Conservation (phyloP, 2,113 vertebrate genomes). For the Brachyhypopomus occidentalis region DNA sequence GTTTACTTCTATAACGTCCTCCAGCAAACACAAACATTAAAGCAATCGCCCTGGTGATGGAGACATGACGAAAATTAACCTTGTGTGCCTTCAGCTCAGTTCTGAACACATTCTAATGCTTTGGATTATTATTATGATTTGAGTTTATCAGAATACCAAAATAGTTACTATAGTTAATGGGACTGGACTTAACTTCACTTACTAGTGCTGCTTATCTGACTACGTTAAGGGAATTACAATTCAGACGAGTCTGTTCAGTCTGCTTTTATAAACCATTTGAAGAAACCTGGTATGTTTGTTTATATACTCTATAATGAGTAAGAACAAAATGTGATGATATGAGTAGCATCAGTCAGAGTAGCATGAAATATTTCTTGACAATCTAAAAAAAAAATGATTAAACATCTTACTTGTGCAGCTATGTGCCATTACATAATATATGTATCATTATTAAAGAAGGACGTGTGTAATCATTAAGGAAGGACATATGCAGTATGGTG, state of each 20-base stretch:
- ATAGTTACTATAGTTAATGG: neutral
- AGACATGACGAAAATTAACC: neutral
- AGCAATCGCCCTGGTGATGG: neutral
- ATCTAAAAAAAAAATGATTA: neutral
- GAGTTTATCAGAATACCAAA: neutral
- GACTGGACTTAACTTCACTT: neutral
- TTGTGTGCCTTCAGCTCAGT: neutral
- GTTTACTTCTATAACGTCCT: slow-evolving; percentile 19
- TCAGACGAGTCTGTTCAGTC: neutral
- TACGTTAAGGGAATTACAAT: neutral
- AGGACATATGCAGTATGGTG: neutral
- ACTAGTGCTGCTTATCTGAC: neutral
- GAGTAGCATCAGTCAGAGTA: slow-evolving; percentile 4
- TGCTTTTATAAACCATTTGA: neutral
- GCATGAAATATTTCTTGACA: neutral
- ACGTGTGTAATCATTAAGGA: neutral
- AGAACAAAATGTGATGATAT: neutral
- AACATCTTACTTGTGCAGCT: neutral
- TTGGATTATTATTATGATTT: neutral
- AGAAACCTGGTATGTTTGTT: neutral
- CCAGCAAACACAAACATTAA: neutral
- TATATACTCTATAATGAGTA: neutral
- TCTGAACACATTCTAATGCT: neutral
- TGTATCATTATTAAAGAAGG: too few species aligned
- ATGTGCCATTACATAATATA: neutral